These are phyloP conservation scores for Cydia fagiglandana DNA, from an alignment of 1,140 invertebrate species.

Conservation along the genomic window DNA sequence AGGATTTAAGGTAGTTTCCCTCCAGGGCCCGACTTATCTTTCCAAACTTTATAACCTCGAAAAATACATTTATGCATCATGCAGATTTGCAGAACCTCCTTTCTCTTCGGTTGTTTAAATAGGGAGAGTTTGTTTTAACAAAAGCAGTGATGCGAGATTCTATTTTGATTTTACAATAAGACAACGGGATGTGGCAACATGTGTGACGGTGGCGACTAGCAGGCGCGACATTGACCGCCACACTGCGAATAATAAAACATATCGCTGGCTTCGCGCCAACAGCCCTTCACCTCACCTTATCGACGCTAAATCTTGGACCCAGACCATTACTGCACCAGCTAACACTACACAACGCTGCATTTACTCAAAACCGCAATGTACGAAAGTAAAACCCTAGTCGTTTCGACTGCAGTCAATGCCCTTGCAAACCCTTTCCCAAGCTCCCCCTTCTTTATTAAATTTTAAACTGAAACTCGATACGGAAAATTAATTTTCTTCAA, in stretches of 20 bases:
- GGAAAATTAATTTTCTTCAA: slow-evolving; percentile 4
- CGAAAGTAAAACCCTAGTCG: not conserved
- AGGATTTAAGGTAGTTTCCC: no score
- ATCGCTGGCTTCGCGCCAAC: slow-evolving; percentile 70
- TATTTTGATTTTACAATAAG: slow-evolving; percentile 55
- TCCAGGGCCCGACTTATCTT: no score
- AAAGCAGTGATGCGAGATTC: slow-evolving; percentile 30
- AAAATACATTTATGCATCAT: no score
- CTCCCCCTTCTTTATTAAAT: slow-evolving; percentile 22
- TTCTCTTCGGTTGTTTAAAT: not conserved
- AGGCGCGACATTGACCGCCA: slow-evolving; percentile 76
- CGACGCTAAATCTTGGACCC: slow-evolving; percentile 40
- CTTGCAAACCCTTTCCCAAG: slow-evolving; percentile 22
- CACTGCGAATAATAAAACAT: slow-evolving; percentile 72
- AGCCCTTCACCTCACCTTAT: slow-evolving; percentile 67
- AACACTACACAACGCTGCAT: slow-evolving; percentile 42
- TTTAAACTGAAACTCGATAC: slow-evolving; percentile 21
- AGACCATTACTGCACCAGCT: slow-evolving; percentile 42
- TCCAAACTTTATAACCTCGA: no score
- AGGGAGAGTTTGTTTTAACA: slow-evolving; percentile 17
- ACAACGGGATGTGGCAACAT: slow-evolving; percentile 58
- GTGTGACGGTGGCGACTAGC: slow-evolving; percentile 51
- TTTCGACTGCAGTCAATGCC: slow-evolving; percentile 22
- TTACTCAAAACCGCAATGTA: slow-evolving; percentile 42
- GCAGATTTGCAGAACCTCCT: no score